A percentile compares a stretch with the other conserved stretches of the same genome.
These are phyloP conservation scores for Phymastichus coffea DNA, from an alignment of 1,140 invertebrate genomes.

Conservation along the genomic window DNA sequence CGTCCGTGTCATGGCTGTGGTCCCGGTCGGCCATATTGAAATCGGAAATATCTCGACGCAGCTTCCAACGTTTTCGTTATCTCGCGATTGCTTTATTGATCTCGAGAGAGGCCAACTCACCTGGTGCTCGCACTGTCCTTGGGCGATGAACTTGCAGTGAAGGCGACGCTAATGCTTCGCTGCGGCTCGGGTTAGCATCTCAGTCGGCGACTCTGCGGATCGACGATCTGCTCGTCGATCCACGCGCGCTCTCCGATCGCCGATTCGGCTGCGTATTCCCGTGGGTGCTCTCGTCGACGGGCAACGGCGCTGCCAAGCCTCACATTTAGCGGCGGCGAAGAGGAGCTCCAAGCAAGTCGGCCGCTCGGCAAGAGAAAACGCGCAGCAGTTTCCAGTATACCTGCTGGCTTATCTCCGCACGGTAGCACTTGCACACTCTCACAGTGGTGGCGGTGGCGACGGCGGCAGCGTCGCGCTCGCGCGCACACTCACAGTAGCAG, in stretches of 20 bases:
- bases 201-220: constrained; percentile 16
- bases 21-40: constrained; percentile 54
- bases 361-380: too few relatives aligned
- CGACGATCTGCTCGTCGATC: constrained; percentile 32
- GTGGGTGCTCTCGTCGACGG: constrained; percentile 16
- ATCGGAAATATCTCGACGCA: constrained; percentile 41
- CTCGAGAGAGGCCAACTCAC: constrained; percentile 28
- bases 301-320: too few relatives aligned
- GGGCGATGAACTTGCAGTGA: neutral
- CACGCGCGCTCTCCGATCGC: constrained; percentile 20
- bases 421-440: constrained; percentile 28
- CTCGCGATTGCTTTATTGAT: neutral
- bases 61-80: constrained; percentile 30
- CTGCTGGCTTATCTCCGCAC: constrained; percentile 4
- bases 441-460: neutral
- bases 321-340: neutral
- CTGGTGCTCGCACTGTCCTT: neutral
- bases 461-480: neutral
- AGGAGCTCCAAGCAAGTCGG: too few relatives aligned
- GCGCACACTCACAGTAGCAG: too few relatives aligned
- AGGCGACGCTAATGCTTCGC: neutral
- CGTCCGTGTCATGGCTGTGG: constrained; percentile 51
- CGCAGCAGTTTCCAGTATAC: too few relatives aligned
- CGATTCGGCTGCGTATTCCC: neutral
- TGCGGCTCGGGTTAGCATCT: neutral